Base-by-base conservation (phyloP, 2,113 vertebrate species). In the Callionymus lyra region DNA sequence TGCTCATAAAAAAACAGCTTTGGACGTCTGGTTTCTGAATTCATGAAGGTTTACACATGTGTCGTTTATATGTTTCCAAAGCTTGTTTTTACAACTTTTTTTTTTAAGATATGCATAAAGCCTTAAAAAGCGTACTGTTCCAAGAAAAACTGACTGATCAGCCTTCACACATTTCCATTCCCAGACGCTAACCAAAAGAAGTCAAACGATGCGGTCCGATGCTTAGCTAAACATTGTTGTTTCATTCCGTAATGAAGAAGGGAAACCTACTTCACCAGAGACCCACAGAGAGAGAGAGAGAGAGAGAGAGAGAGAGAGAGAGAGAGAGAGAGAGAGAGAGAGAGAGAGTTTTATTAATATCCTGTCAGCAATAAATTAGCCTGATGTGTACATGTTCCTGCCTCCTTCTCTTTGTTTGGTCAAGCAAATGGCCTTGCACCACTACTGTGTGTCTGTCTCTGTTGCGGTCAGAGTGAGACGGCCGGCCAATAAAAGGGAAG, bases 211-310 rank as follows among this genome's bases (percentile, higher is more conserved):
- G 73, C 18, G 72, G 72, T 71, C 56, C 41, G 55, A 56, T 32
- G 74, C 74, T 78, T 57, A 76, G 56, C 68, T 65, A 78, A 80
- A 77, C 68, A 82, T 73, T 63, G 60, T 56, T 61, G 52, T 64
- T 65, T 50, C 64, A 63, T 65, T 63, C 66, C 53, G 66, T 74
- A 66, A 78, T 75, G 70, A 67, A 64, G 63, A 73, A 38, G 58
- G 57, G 67, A 80, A 78, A 72, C 64, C 64, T 64, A 52, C 34
- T 50, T 68, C 72, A 68, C 70, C 76, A 65, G 61, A 50, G 51
- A 36, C 18, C 59, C 59, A 55, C 54, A 40, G 54, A 69, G 8
- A 27, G 21, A 27, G 21, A 27, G 21, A 4, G 21, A 27, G 21
- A 27, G 21, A 8, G 21, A 40, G 54, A 69, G 8, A 27, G 21